A percentile compares a stretch with the other conserved stretches of the same genome.
Conservation (phyloP, 2,888 invertebrate species). For the Deladenus siricidicola region DNA sequence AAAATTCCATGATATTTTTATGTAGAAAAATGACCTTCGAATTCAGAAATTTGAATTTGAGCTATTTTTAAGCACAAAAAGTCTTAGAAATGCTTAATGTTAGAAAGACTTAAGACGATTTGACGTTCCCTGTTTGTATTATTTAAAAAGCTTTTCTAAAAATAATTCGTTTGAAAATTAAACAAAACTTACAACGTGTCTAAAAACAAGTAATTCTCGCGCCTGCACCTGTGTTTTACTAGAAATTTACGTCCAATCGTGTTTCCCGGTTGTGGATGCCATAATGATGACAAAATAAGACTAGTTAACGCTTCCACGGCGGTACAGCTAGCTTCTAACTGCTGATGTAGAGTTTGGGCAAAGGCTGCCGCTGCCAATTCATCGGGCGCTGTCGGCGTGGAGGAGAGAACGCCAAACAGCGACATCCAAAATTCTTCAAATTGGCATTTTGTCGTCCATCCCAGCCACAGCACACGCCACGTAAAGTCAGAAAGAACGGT, state of each 20-base stretch:
- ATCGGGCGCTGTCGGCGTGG: constrained; percentile 34
- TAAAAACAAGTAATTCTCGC: constrained; percentile 29
- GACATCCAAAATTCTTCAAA: constrained; percentile 47
- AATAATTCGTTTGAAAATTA: constrained; percentile 10
- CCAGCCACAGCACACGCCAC: constrained; percentile 32
- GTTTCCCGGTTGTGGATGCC: constrained; percentile 38
- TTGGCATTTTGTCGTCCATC: constrained; percentile 37
- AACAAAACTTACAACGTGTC: constrained; percentile 29
- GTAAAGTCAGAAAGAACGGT: constrained; percentile 36
- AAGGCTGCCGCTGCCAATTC: not conserved
- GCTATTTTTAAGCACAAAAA: too few relatives aligned
- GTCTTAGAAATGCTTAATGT: too few relatives aligned
- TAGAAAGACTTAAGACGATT: too few relatives aligned
- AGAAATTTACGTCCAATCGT: constrained; percentile 30
- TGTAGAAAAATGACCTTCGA: too few relatives aligned
- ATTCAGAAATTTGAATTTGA: too few relatives aligned
- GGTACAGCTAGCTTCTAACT: constrained; percentile 26
- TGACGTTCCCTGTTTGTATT: too few relatives aligned
- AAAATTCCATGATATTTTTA: too few relatives aligned
- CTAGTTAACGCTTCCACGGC: constrained; percentile 36
- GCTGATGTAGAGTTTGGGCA: constrained; percentile 21
- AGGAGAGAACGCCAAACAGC: constrained; percentile 42
- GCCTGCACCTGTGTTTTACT: constrained; percentile 31
- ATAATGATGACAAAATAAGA: constrained; percentile 33
- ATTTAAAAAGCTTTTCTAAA: too few relatives aligned